Base-by-base conservation (phyloP, 2,888 invertebrate genomes). In the Parnassius mnemosyne region DNA sequence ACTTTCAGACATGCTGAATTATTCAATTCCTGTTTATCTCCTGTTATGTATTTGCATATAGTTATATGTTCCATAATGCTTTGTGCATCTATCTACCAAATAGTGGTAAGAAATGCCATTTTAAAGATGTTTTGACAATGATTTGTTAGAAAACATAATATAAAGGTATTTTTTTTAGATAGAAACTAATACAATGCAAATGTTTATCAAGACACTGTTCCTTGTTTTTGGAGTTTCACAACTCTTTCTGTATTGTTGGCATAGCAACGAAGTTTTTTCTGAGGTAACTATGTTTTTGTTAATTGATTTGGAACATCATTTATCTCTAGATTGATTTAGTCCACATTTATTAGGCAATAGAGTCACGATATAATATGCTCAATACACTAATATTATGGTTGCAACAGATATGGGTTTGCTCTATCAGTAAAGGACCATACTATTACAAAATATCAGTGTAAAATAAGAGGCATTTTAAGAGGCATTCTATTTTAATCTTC, bases 171-270 rank as follows among this genome's bases (percentile, higher is more conserved):
- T 34, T 34, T 54, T 63, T 41, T 76, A 90, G 89, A 79, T 82
- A 1, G 85, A 87, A 75, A 84, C 81, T 0, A 80, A 69, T 61
- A 67, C 79, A 0, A 78, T 83, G 80, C 83, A 88, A 64, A 76
- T 75, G 7, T 76, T 89, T n/a, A 62, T 89, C 2, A 83, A 79
- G 0, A 79, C 84, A 0, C 87, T 89, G 64, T 90, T 85, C 64
- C 74, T 89, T 0, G 75, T 87, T 2, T 89, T 89, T 66, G 87
- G 87, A 3, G 75, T 89, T 0, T 80, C 87, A 0, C 89, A 89
- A 65, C 69, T 89, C 0, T 89, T 89, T 46, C 82, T 89, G 7
- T 89, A 83, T 52, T 89, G 89, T 60, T 89, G 89, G 89, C 89
- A 89, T 58, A 87, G 89, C 65, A 89, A 88, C 59, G 86, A 87